Evolutionary conservation across 1,140 invertebrate species (phyloP), one percentile per base, ranked within the genome.

Genomic region (Charaxes varanes): DNA sequence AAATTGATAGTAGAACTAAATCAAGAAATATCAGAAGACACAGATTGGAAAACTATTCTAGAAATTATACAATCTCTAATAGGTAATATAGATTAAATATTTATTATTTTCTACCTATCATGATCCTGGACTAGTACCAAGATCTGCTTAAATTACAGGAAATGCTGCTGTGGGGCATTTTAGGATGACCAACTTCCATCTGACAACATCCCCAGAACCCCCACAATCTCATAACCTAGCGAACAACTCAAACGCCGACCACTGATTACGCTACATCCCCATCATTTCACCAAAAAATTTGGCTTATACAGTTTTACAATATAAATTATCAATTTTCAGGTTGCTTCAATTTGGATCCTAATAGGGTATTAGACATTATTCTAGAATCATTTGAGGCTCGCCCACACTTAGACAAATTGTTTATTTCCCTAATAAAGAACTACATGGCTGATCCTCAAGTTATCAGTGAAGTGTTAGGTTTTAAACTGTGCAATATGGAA

Each of bases 321-420:
- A 16, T 11, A 13, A 13, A 21, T 42, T 21, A 28, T 42, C 27
- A 37, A 31, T 45, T 68, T 89, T 34, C 74, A 97, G 97, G 98
- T 65, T 98, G 96, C 80, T 99, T 99, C 70, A 98, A 99, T 86
- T 88, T 99, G 61, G 98, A 99, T 86, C 98, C 98, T 10, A 99
- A 99, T 78, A 88, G 98, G 64, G 97, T 99, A 0, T 84, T 99
- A 42, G 98, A 99, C 72, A 92, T 99, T 36, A 93, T 99, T 45
- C 85, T 99, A 40, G 97, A 99, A 84, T 94, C 95, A 6, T 99
- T 99, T 87, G 97, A 99, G 80, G 93, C 92, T 53, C 90, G 93
- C 41, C 91, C 93, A 4, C 86, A 92, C 48, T 83, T 88, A 51
- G 88, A 91, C 71, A 84, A 87, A 27, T 86, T 96, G 53, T 98